These are phyloP conservation scores for Homalodisca vitripennis DNA, from an alignment of 1,140 invertebrate genomes.

Conservation along the genomic window DNA sequence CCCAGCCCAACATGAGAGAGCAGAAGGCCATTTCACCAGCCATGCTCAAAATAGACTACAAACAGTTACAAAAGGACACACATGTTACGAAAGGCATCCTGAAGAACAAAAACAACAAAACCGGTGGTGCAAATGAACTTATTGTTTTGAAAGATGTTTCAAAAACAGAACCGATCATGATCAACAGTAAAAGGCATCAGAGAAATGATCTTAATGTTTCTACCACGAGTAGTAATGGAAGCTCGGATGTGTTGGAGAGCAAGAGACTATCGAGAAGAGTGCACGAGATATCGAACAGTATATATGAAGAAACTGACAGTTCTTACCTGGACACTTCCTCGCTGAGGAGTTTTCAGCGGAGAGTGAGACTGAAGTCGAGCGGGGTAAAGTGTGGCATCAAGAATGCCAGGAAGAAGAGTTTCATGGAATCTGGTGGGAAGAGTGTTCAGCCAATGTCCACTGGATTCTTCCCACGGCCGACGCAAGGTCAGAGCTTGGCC, in stretches of 20 bases:
- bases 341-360: neutral
- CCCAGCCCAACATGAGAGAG: neutral
- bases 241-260: neutral
- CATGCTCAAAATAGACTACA: constrained; percentile 45
- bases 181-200: neutral
- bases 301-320: constrained; percentile 29
- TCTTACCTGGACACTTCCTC: neutral
- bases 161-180: constrained; percentile 25
- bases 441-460: constrained; percentile 57
- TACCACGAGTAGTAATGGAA: neutral
- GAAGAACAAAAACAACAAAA: constrained; percentile 2
- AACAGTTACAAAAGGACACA: constrained; percentile 17
- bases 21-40: constrained; percentile 41
- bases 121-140: constrained; percentile 25
- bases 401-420: constrained; percentile 52
- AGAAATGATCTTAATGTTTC: neutral
- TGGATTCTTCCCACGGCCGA: constrained; percentile 61
- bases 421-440: constrained; percentile 61
- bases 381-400: neutral
- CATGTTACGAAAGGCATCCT: constrained; percentile 14
- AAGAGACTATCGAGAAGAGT: neutral
- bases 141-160: constrained; percentile 30
- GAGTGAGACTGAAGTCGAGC: constrained; percentile 18
- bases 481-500: constrained; percentile 70
- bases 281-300: constrained; percentile 27